A percentile compares a stretch with the other conserved stretches of the same genome.
Conservation (phyloP, 1,140 invertebrate species). For the Venustaconcha ellipsiformis region DNA sequence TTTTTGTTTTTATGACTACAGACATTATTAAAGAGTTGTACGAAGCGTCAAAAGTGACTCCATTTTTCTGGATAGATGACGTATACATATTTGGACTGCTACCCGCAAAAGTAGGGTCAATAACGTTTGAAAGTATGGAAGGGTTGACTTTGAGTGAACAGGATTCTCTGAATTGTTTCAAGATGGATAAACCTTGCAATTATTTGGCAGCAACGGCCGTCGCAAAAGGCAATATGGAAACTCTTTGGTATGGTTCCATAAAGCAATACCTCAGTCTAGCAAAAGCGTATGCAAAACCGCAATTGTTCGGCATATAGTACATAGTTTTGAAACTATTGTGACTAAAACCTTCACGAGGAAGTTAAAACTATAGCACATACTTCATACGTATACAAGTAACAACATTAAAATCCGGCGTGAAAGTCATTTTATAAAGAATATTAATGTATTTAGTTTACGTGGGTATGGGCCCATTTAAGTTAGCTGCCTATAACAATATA, state of each 20-base stretch:
- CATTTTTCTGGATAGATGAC: constrained; percentile 66
- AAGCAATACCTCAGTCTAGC: background rate
- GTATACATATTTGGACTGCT: constrained; percentile 64
- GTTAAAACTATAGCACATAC: too few species aligned
- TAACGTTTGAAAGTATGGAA: constrained; percentile 30
- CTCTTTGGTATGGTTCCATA: constrained; percentile 18
- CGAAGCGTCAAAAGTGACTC: constrained; percentile 38
- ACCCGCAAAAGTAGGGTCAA: constrained; percentile 30
- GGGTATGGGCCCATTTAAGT: too few species aligned
- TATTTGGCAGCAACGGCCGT: constrained; percentile 14
- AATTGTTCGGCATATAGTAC: too few species aligned
- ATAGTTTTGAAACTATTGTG: too few species aligned
- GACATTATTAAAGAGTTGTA: constrained; percentile 61
- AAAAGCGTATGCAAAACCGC: too few species aligned
- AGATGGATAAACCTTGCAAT: constrained; percentile 12
- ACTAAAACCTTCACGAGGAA: too few species aligned
- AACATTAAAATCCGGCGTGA: too few species aligned
- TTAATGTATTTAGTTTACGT: too few species aligned
- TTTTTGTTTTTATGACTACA: constrained; percentile 60
- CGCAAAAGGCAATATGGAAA: constrained; percentile 17
- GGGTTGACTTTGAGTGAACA: constrained; percentile 30
- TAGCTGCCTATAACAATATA: too few species aligned
- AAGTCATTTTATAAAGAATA: too few species aligned
- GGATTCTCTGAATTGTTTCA: constrained; percentile 36
- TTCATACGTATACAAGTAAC: too few species aligned